Conservation (phyloP, 2,797 vertebrate species). For the Enteromius trimaculatus region DNA sequence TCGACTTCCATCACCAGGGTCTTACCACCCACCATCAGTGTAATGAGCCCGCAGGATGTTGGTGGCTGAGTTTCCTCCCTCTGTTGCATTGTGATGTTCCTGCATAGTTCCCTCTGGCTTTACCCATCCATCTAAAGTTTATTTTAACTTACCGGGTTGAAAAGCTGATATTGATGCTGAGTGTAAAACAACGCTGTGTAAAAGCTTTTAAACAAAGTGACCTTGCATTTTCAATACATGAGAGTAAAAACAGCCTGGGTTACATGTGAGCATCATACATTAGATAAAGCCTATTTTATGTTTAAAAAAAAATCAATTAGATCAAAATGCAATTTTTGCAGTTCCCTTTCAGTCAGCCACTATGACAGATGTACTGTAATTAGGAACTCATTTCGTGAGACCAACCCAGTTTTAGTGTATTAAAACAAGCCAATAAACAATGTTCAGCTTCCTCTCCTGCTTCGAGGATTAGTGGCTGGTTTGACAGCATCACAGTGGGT, state of each 20-base stretch:
- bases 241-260: not conserved
- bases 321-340: not conserved
- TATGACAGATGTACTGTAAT: too few relatives aligned
- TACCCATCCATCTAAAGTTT: slow-evolving; percentile 11
- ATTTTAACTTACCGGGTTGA: not conserved
- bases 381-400: too few relatives aligned
- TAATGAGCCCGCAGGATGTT: slow-evolving; percentile 42
- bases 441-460: too few relatives aligned
- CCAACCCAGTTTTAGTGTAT: too few relatives aligned
- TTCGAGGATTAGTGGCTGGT: too few relatives aligned
- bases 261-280: not conserved
- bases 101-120: not conserved
- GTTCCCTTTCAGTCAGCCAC: not conserved
- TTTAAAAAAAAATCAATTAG: too few relatives aligned
- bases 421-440: too few relatives aligned
- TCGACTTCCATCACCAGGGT: slow-evolving; percentile 47
- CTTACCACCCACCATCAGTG: slow-evolving; percentile 33
- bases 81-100: slow-evolving; percentile 10
- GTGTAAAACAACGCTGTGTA: slow-evolving; percentile 11
- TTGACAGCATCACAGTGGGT: too few relatives aligned
- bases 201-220: not conserved
- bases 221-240: not conserved
- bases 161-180: slow-evolving; percentile 1
- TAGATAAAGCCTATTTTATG: not conserved
- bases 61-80: slow-evolving; percentile 30